These are phyloP conservation scores for Scelioninae gen. 1 DNA, from an alignment of 2,888 invertebrate genomes.

Conservation along the genomic window DNA sequence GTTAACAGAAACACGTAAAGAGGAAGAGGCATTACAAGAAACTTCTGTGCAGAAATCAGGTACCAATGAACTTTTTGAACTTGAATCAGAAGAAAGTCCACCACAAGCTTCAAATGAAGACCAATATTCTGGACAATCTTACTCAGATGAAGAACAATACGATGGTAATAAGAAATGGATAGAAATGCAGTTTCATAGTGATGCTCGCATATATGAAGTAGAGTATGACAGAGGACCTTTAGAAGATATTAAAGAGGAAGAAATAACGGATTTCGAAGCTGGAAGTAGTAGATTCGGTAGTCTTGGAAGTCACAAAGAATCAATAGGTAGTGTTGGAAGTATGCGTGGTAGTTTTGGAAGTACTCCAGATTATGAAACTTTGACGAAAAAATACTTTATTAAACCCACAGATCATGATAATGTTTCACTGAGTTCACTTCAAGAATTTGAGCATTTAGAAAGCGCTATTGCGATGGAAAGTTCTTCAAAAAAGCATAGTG, in stretches of 20 bases:
- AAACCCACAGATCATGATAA: conserved; percentile 95
- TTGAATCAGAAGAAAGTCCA: conserved; percentile 83
- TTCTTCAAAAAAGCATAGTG: conserved; percentile 86
- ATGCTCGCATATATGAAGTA: conserved; percentile 88
- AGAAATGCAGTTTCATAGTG: conserved; percentile 93
- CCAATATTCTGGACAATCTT: conserved; percentile 81
- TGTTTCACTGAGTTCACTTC: conserved; percentile 95
- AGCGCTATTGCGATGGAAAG: conserved; percentile 92
- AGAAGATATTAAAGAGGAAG: conserved; percentile 97
- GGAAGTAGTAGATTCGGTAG: conserved; percentile 91
- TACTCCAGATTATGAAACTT: conserved; percentile 95
- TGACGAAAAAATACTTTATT: conserved; percentile 92
- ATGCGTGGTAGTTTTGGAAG: conserved; percentile 95
- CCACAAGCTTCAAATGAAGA: conserved; percentile 82
- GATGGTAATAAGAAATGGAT: conserved; percentile 94
- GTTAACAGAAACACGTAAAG: conserved; percentile 72
- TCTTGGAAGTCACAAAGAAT: conserved; percentile 90
- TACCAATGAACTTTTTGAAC: conserved; percentile 80
- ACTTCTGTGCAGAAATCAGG: conserved; percentile 66
- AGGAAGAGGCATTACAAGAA: conserved; percentile 60
- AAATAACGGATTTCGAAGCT: conserved; percentile 92
- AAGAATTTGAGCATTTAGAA: conserved; percentile 97
- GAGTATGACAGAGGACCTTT: conserved; percentile 93
- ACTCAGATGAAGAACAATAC: conserved; percentile 82
- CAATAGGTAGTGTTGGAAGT: conserved; percentile 90